These are phyloP conservation scores for Oryzias sinensis DNA, from an alignment of 2,797 vertebrate species.

Conservation along the genomic window DNA sequence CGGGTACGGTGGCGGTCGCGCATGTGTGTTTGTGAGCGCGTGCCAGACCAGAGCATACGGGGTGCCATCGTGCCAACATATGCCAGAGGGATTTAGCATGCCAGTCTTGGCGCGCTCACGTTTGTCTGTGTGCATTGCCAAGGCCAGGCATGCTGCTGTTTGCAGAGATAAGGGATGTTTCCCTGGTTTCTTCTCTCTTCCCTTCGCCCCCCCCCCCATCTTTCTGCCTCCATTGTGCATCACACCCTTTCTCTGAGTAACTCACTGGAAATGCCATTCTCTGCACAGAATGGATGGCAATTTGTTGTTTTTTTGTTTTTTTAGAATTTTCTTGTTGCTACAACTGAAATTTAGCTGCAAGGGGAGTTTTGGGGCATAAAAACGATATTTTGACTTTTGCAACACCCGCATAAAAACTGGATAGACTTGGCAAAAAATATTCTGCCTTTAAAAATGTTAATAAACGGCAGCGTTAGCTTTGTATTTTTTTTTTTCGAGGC, in stretches of 20 bases:
- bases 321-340: slow-evolving; percentile 3
- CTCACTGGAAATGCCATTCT: slow-evolving; percentile 47
- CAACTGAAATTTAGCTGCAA: slow-evolving; percentile 3
- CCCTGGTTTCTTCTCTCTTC: slow-evolving; percentile 57
- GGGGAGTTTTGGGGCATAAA: too few species aligned
- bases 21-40: slow-evolving; percentile 24
- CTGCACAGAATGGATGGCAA: slow-evolving; percentile 44
- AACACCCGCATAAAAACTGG: too few species aligned
- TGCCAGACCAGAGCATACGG: slow-evolving; percentile 72
- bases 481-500: too few species aligned
- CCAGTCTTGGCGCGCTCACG: slow-evolving; percentile 57
- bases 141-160: slow-evolving; percentile 73
- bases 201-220: slow-evolving; percentile 55
- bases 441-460: too few species aligned
- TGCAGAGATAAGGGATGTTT: slow-evolving; percentile 72
- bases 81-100: slow-evolving; percentile 76
- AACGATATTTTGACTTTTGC: too few species aligned
- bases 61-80: slow-evolving; percentile 73
- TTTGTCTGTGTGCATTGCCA: slow-evolving; percentile 53
- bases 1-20: slow-evolving; percentile 62
- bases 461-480: too few species aligned
- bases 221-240: slow-evolving; percentile 61
- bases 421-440: too few species aligned
- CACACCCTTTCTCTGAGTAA: slow-evolving; percentile 45
- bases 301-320: slow-evolving; percentile 5